A percentile compares a stretch with the other conserved stretches of the same genome.
phyloP scores from a whole-genome alignment of 2,113 vertebrate species.

The Percopsis transmontana region DNA sequence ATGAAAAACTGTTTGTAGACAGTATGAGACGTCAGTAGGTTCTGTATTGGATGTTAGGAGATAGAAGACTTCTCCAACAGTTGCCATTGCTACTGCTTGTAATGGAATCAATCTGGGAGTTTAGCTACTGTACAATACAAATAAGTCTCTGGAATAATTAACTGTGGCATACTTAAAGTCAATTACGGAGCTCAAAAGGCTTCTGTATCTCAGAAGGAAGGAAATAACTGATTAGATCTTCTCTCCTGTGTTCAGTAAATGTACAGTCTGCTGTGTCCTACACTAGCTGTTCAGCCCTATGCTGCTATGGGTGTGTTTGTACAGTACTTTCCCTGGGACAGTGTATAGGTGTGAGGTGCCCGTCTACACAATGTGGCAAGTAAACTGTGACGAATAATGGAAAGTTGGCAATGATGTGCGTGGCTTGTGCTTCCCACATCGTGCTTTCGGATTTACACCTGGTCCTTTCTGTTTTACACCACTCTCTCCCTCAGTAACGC shows the following conservation, averaged over 20 bases:
- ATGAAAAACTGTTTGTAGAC: not conserved
- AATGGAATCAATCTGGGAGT: no score
- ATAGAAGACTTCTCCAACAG: not conserved
- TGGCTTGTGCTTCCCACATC: slow-evolving; percentile 32
- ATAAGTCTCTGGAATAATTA: no score
- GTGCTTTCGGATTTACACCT: slow-evolving; percentile 34
- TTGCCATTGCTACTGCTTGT: not conserved
- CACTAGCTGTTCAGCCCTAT: slow-evolving; percentile 19
- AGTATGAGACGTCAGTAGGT: not conserved
- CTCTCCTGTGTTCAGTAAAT: not conserved
- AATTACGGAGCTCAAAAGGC: no score
- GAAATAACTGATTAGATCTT: not conserved
- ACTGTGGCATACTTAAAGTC: no score
- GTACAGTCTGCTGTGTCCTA: slow-evolving; percentile 14
- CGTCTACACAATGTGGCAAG: slow-evolving; percentile 56
- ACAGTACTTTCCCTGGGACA: slow-evolving; percentile 55
- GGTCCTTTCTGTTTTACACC: slow-evolving; percentile 16
- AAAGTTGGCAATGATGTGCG: slow-evolving; percentile 71
- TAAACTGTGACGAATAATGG: slow-evolving; percentile 78
- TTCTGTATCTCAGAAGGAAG: not conserved
- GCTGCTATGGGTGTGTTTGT: slow-evolving; percentile 53
- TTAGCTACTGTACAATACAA: no score
- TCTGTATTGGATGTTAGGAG: not conserved
- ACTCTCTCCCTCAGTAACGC: slow-evolving; percentile 1
- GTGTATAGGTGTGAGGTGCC: slow-evolving; percentile 69